These are phyloP conservation scores for Panagrolaimus sp. DNA, from an alignment of 1,140 invertebrate species.

Conservation along the genomic window DNA sequence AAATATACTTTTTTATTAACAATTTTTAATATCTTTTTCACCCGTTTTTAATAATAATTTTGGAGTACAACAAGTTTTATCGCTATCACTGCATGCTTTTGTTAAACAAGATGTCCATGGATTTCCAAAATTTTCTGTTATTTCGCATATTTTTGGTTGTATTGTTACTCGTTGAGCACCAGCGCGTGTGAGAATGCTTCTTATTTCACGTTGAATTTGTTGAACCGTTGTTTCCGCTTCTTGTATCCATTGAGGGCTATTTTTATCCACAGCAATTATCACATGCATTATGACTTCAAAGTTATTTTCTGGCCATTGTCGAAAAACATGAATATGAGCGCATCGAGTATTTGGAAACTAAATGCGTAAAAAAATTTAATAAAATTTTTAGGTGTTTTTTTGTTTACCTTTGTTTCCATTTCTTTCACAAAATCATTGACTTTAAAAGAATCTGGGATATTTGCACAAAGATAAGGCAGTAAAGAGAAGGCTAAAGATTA, in stretches of 20 bases:
- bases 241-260: not conserved
- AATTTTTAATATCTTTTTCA: not conserved
- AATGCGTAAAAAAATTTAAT: not conserved
- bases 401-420: not conserved
- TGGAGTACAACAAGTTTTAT: conserved; percentile 5
- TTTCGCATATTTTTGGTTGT: not conserved
- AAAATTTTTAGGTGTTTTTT: not conserved
- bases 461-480: not conserved
- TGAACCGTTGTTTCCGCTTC: not conserved
- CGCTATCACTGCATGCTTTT: not conserved
- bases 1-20: too few relatives aligned
- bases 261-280: not conserved
- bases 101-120: not conserved
- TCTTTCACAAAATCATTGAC: not conserved
- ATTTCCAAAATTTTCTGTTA: not conserved
- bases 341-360: not conserved
- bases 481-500: not conserved
- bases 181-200: not conserved
- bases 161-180: not conserved
- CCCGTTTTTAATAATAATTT: not conserved
- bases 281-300: conserved; percentile 11
- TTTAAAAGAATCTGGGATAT: conserved; percentile 1
- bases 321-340: conserved; percentile 8
- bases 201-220: conserved; percentile 6
- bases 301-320: conserved; percentile 5